Conservation (phyloP, 2,113 vertebrate species). For the Mastomys coucha region DNA sequence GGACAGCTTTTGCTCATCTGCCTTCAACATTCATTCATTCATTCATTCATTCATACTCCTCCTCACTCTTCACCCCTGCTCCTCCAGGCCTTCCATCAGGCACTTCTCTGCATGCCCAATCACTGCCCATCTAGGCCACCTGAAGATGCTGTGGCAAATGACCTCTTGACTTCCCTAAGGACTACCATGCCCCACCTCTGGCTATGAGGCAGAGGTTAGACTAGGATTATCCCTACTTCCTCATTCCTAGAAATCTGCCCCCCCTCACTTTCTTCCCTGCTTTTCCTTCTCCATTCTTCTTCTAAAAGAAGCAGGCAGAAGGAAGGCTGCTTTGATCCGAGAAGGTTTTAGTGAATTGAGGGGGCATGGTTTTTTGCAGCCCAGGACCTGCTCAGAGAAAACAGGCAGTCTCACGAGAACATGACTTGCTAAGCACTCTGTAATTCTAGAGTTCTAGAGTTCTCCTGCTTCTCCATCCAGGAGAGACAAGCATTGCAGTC, state of each 20-base stretch:
- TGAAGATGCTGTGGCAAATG: not conserved
- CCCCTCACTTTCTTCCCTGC: not conserved
- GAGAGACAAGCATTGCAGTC: not conserved
- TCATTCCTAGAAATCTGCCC: not conserved
- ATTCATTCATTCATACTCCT: not conserved
- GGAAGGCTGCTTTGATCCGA: not conserved
- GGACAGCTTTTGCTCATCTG: not conserved
- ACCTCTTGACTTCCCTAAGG: not conserved
- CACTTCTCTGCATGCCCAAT: not conserved
- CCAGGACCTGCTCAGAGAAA: conserved; percentile 19
- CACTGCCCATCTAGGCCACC: not conserved
- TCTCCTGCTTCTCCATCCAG: not conserved
- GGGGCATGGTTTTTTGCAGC: not conserved
- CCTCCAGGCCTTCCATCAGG: not conserved
- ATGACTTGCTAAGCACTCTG: not conserved
- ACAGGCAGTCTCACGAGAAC: not conserved
- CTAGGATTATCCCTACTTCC: not conserved
- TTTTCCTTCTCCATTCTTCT: not conserved
- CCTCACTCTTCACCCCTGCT: not conserved
- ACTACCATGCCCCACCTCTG: not conserved
- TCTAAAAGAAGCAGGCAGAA: conserved; percentile 11
- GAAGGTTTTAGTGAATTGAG: not conserved
- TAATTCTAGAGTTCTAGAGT: not conserved
- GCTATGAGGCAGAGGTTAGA: not conserved
- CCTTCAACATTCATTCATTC: not conserved